Base-by-base conservation (phyloP, 2,888 invertebrate genomes). In the Anorthoa munda region DNA sequence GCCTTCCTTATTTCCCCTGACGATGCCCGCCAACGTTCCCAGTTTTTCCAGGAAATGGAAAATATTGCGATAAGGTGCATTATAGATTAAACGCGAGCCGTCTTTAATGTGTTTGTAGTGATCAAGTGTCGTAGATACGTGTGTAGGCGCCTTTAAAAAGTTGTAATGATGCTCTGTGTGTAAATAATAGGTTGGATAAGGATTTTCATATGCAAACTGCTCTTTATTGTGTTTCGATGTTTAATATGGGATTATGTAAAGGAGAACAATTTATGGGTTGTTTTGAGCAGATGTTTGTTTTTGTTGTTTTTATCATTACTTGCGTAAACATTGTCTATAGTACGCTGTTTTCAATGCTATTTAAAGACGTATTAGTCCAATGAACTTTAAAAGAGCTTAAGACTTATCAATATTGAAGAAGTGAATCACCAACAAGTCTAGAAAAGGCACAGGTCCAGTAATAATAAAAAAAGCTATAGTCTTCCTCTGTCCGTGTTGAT, bases 31-130 rank as follows among this genome's bases (percentile, higher is more conserved):
- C 92, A 92, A 91, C 94, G 93, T 89, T 91, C 91, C 92, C 92
- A 89, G 92, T 92, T 93, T 93, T 93, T 90, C 93, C 92, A 91
- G 96, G 95, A 96, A 96, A 96, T 96, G 96, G 96, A 95, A 96
- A 96, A 96, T 96, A 96, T 96, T 94, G 96, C 95, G 96, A 96
- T 96, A 96, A 96, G 96, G 93, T 92, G 92, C 96, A 96, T 96
- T 96, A 96, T 94, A 95, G 95, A 96, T 96, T 96, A 96, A 95
- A 95, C 94, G 93, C 92, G 93, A 93, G 91, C 87, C 91, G 91
- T 91, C 91, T 92, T 93, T 95, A 95, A 95, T 94, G 93, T 87
- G 89, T 91, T 92, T 87, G 82, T 89, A 89, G 92, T 91, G 95
- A 95, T 95, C 94, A 92, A 93, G 90, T 90, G 90, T 83, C 84